Evolutionary conservation across 1,140 invertebrate genomes (phyloP).

Genomic region (Physella acuta): DNA sequence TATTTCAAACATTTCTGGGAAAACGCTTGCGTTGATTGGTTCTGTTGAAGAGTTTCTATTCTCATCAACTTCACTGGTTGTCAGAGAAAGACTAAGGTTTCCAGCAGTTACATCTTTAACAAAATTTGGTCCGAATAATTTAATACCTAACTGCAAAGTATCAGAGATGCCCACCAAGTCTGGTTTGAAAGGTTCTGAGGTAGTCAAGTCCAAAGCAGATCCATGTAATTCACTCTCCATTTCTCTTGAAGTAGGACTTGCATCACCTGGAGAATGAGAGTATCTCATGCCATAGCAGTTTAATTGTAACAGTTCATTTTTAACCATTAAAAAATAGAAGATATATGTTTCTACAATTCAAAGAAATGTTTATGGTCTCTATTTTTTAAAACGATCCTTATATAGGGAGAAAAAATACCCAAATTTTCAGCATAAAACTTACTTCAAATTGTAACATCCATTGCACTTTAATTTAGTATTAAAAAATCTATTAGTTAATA

Average conservation of each 20-base stretch:
- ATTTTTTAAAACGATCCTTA: too few relatives aligned
- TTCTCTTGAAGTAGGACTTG: not conserved
- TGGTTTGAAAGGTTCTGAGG: not conserved
- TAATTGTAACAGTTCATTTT: slow-evolving; percentile 2
- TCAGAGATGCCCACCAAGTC: slow-evolving; percentile 11
- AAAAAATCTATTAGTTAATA: too few relatives aligned
- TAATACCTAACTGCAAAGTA: slow-evolving; percentile 14
- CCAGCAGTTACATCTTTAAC: slow-evolving; percentile 11
- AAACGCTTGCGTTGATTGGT: slow-evolving; percentile 12
- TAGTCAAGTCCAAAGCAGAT: not conserved
- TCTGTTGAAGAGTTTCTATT: not conserved
- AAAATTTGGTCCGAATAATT: slow-evolving; percentile 20
- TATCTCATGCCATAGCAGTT: slow-evolving; percentile 24
- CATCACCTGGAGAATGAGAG: slow-evolving; percentile 22
- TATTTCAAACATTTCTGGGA: slow-evolving; percentile 20
- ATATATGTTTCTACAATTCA: too few relatives aligned
- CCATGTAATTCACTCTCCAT: not conserved
- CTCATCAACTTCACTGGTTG: not conserved
- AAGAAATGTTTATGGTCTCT: too few relatives aligned
- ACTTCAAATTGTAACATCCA: too few relatives aligned
- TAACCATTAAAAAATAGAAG: too few relatives aligned
- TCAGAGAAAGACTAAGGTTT: not conserved
- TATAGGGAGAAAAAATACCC: too few relatives aligned
- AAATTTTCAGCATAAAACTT: too few relatives aligned
- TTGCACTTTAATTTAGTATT: too few relatives aligned